phyloP scores from a whole-genome alignment of 1,140 invertebrate species.

The Drosophila kepulauana region DNA sequence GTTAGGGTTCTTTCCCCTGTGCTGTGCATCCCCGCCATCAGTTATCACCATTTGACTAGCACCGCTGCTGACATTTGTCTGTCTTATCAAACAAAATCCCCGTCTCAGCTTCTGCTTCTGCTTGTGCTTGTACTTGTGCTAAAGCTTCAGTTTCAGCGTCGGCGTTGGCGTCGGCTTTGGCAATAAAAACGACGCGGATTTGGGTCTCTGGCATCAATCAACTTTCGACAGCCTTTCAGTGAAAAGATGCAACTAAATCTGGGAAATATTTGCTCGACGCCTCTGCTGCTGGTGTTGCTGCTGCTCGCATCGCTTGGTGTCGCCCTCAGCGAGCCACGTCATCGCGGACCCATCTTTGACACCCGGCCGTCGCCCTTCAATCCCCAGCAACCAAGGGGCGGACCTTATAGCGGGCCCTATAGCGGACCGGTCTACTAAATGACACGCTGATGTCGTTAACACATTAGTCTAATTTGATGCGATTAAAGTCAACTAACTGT shows the following conservation, averaged over 20 bases:
- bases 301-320: conserved; percentile 38
- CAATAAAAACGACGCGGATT: conserved; percentile 58
- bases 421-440: conserved; percentile 4
- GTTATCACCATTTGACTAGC: conserved; percentile 24
- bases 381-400: conserved; percentile 49
- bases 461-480: conserved; percentile 66
- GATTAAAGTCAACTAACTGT: conserved; percentile 62
- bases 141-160: too few relatives aligned
- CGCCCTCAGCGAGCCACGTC: conserved; percentile 15
- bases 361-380: conserved; percentile 62
- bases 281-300: conserved; percentile 16
- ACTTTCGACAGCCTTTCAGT: conserved; percentile 28
- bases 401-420: background rate
- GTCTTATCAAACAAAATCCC: conserved; percentile 34
- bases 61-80: conserved; percentile 19
- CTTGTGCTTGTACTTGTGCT: too few relatives aligned
- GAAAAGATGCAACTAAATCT: conserved; percentile 69
- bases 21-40: conserved; percentile 11
- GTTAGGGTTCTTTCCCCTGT: background rate
- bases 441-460: conserved; percentile 55
- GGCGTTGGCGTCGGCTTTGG: background rate
- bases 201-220: conserved; percentile 61
- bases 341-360: conserved; percentile 38
- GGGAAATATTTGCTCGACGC: conserved; percentile 40
- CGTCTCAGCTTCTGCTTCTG: background rate